Conservation (phyloP, 2,113 vertebrate species). For the Nycticorax nycticorax region DNA sequence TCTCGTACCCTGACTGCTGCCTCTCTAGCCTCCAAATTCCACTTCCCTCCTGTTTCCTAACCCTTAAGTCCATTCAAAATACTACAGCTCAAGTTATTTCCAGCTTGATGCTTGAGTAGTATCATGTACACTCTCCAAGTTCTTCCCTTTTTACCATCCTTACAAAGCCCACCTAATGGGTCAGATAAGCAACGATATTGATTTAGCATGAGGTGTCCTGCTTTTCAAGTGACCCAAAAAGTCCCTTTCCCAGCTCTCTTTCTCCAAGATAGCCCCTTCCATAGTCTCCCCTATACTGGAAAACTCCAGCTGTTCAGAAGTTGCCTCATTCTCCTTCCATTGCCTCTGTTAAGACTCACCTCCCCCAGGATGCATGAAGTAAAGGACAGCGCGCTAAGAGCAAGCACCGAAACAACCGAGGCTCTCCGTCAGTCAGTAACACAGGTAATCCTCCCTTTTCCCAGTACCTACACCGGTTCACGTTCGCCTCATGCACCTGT, state of each 20-base stretch:
- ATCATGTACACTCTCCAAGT: not conserved
- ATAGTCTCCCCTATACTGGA: not conserved
- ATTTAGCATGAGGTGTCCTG: not conserved
- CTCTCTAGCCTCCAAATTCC: not conserved
- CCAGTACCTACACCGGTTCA: not conserved
- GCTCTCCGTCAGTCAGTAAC: not conserved
- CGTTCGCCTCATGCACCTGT: not conserved
- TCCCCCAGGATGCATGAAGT: not conserved
- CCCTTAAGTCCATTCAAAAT: not conserved
- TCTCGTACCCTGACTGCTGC: not conserved
- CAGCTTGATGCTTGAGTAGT: not conserved
- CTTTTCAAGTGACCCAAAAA: not conserved
- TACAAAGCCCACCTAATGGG: not conserved
- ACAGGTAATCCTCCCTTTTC: not conserved
- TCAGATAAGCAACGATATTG: not conserved
- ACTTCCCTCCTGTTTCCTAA: not conserved
- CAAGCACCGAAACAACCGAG: not conserved
- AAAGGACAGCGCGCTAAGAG: not conserved
- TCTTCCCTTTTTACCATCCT: not conserved
- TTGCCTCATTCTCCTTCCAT: not conserved
- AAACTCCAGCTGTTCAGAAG: not conserved
- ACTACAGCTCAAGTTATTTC: not conserved
- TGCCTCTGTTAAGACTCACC: not conserved
- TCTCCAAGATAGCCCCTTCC: not conserved
- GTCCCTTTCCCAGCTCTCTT: not conserved